phyloP scores from a whole-genome alignment of 2,797 vertebrate species.

The Peromyscus aztecus region DNA sequence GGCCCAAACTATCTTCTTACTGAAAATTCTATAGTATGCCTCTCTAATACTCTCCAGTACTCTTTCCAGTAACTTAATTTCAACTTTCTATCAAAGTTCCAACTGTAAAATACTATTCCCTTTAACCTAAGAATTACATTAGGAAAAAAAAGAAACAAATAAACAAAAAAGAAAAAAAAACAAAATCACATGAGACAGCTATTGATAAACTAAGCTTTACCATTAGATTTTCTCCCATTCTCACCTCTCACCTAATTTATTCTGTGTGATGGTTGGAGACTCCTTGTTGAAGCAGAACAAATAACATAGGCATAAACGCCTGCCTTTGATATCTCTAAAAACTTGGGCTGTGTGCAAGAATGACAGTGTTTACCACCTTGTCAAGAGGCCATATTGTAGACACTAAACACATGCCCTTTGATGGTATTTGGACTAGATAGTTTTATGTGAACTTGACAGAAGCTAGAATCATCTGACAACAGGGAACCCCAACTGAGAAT shows the following conservation, averaged over 20 bases:
- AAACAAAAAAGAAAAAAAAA: neutral
- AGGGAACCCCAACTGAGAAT: neutral
- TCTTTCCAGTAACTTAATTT: neutral
- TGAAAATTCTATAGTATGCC: neutral
- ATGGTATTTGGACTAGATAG: neutral
- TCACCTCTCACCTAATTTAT: neutral
- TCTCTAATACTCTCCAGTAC: neutral
- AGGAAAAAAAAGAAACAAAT: neutral
- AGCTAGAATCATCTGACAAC: neutral
- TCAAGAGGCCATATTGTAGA: neutral
- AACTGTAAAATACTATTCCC: neutral
- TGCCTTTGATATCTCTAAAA: neutral
- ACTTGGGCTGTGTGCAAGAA: neutral
- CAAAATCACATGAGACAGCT: neutral
- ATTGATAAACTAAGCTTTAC: neutral
- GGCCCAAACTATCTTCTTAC: neutral
- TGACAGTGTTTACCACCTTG: neutral
- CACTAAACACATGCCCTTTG: neutral
- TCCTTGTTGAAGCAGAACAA: neutral
- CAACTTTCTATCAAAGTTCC: neutral
- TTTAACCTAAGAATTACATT: neutral
- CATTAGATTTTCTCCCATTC: neutral
- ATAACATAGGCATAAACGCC: neutral
- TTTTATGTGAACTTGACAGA: neutral
- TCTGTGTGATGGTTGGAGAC: neutral